Conservation (phyloP, 2,113 vertebrate species). For the Lota lota region DNA sequence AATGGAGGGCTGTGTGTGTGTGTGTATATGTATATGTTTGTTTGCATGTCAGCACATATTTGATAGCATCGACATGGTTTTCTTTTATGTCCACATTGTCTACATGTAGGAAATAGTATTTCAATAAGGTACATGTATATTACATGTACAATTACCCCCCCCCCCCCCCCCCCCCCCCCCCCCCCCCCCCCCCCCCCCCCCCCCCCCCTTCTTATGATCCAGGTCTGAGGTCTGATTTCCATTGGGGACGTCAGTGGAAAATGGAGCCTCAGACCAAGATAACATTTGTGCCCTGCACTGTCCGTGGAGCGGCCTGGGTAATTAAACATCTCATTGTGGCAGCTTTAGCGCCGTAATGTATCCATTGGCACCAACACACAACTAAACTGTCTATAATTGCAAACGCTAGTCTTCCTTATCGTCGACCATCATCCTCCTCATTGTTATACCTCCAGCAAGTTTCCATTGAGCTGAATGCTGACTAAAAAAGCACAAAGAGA, state of each 20-base stretch:
- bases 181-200: no score
- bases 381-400: slow-evolving; percentile 4
- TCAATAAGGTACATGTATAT: no score
- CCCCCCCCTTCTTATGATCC: no score
- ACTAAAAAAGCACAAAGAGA: slow-evolving; percentile 16
- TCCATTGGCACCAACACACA: not conserved
- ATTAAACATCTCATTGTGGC: not conserved
- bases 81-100: no score
- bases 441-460: no score
- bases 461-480: slow-evolving; percentile 27
- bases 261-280: not conserved
- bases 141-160: no score
- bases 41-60: no score
- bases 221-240: no score
- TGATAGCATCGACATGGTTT: no score
- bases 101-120: no score
- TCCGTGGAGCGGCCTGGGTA: not conserved
- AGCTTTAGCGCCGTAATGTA: not conserved
- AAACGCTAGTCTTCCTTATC: slow-evolving; percentile 47
- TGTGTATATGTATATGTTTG: no score
- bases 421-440: not conserved
- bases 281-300: not conserved
- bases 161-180: not conserved
- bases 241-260: not conserved
- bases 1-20: no score